Evolutionary conservation across 2,113 vertebrate genomes (phyloP).

Genomic region (Junco hyemalis): DNA sequence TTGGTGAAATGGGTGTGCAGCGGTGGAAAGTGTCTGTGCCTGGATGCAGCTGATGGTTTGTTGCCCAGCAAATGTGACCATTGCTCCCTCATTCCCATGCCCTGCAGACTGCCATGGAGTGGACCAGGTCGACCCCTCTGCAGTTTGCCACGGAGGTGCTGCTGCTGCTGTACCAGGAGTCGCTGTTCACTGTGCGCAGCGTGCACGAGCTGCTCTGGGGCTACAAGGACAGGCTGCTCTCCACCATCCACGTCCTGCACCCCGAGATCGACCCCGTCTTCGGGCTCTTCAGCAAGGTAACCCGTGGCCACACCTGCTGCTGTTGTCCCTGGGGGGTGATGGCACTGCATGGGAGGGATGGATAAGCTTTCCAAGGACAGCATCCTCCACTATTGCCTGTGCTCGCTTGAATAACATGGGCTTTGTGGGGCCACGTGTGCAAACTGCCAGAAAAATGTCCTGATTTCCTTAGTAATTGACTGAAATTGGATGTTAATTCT

Average conservation of each 20-base stretch:
- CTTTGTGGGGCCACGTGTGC: background rate
- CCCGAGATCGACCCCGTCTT: slow-evolving; percentile 76
- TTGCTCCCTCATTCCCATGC: background rate
- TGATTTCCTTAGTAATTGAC: background rate
- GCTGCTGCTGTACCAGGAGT: slow-evolving; percentile 62
- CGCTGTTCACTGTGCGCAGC: slow-evolving; percentile 77
- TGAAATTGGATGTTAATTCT: background rate
- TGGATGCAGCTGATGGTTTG: background rate
- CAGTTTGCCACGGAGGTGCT: slow-evolving; percentile 62
- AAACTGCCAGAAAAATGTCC: background rate
- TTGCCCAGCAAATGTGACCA: background rate
- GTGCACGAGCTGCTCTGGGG: slow-evolving; percentile 91
- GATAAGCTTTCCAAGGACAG: background rate
- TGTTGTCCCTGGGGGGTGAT: background rate
- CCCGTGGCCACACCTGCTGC: background rate
- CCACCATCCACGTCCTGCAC: slow-evolving; percentile 34
- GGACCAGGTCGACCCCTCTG: slow-evolving; percentile 31
- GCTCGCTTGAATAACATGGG: fast-evolving
- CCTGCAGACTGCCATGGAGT: slow-evolving; percentile 84
- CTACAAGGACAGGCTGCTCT: slow-evolving; percentile 85
- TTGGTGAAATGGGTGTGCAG: background rate
- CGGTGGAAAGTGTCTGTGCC: background rate
- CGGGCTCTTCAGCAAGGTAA: slow-evolving; percentile 90
- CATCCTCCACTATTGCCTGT: fast-evolving
- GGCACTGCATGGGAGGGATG: background rate